A percentile compares a stretch with the other conserved stretches of the same genome.
Conservation (phyloP, 2,113 vertebrate species). For the Arizona elegans region DNA sequence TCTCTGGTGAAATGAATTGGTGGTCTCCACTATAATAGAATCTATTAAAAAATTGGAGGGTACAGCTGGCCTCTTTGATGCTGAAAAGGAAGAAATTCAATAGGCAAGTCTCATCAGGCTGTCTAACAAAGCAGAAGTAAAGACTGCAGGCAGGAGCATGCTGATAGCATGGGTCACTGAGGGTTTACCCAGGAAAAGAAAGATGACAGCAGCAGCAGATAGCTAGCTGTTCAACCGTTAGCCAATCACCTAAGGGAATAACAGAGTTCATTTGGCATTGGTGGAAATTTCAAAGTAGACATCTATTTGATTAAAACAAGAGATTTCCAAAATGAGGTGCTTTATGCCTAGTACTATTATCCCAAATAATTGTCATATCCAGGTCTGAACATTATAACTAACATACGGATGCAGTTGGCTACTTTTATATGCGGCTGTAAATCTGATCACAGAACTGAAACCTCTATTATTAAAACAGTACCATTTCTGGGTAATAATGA, state of each 20-base stretch:
- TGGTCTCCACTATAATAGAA: constrained; percentile 61
- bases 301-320: constrained; percentile 9
- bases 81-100: constrained; percentile 68
- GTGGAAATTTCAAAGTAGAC: constrained; percentile 59
- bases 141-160: constrained; percentile 54
- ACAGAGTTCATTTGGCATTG: constrained; percentile 53
- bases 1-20: constrained; percentile 62
- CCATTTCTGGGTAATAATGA: not conserved
- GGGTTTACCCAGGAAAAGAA: constrained; percentile 57
- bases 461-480: not conserved
- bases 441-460: not conserved
- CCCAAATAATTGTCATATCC: not conserved
- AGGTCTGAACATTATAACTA: not conserved
- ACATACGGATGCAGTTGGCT: not conserved
- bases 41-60: constrained; percentile 73
- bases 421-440: not conserved
- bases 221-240: constrained; percentile 56
- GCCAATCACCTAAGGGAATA: constrained; percentile 56
- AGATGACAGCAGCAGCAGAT: constrained; percentile 47
- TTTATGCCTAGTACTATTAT: not conserved
- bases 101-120: constrained; percentile 61
- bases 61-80: constrained; percentile 60
- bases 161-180: constrained; percentile 59
- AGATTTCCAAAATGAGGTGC: not conserved
- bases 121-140: constrained; percentile 62